Base-by-base conservation (phyloP, 2,797 vertebrate genomes). In the Chelmon rostratus region DNA sequence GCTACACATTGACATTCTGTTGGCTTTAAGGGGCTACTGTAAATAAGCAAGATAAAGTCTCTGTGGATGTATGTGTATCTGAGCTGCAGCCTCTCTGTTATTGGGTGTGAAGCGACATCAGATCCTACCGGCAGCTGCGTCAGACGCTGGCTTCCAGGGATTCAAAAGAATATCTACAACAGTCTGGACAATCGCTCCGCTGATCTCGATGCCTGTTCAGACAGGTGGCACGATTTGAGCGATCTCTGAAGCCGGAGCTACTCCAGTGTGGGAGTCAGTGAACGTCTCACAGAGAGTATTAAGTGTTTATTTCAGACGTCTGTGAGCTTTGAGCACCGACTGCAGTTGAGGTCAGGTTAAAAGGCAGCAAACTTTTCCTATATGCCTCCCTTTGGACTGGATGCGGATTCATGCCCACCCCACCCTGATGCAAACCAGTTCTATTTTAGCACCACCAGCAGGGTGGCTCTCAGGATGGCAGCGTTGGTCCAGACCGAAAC, bases 31-130 rank as follows among this genome's bases (percentile, higher is more conserved):
- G 44, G 74, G 63, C 28, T 59, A 73, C 74, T 83, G 85, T 89
- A 83, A 85, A 85, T 79, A 81, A 77, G 64, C 28, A 38, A 46
- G 66, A 76, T 79, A 70, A 66, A 79, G 62, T 63, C 56, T 78
- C 44, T 77, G 23, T 75, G 63, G 66, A 57, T 75, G 53, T 67
- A 23, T 88, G 78, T 83, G 38, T 68, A 52, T 65, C 57, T 63
- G 40, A 44, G 19, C 54, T 44, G 4, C 57, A 59, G 56, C n/a
- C 10, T 73, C 67, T 56, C 42, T 33, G 63, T 42, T 57, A 28
- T 74, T 68, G 69, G 25, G 83, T 76, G n/a, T 28, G 18, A 76
- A 54, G 66, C 5, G 0, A 78, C 74, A 69, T 67, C 63, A 59
- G 57, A 62, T 75, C 59, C 71, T 15, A 53, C 1, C 9, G 4